Base-by-base conservation (phyloP, 2,797 vertebrate species). In the Mallotus villosus region DNA sequence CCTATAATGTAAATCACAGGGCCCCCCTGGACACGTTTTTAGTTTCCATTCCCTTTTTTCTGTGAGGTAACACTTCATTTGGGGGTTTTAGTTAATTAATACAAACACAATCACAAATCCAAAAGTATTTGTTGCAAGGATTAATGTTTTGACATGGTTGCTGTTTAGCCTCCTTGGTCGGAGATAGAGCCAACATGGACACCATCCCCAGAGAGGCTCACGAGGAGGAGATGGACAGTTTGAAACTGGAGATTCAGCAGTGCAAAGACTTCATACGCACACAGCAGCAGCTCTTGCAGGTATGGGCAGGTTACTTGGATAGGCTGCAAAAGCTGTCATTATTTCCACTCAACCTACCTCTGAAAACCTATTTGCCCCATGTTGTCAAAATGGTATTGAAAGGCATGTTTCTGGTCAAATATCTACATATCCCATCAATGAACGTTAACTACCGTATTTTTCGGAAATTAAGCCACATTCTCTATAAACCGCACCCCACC, bases 261-360 rank as follows among this genome's bases (percentile, higher is more conserved):
- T 98, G 95, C 86, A 98, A 94, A 89, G 96, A 99, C 86, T 96
- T 96, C 76, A 97, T 99, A 83, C 95, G 93, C 84, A 94, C 93
- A 60, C 97, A 99, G 72, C 97, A 99, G 79, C 96, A 96, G 55
- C 93, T 97, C 61, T 85, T 98, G 61, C 96, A 99, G 94, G 97
- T 97, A 85, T 34, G 62, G 3, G 51, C 29, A 27, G 11, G 11
- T 12, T 46, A 46, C 41, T 46, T 46, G 41, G 41, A 46, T 8
- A 46, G 12, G 41, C 12, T 46, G 41, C 41, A 2, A 32, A 70
- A 6, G 22, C 5, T 5, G 6, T 62, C 2, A 25, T 29, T 62
- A 25, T 27, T 62, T 46, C 41, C 5, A 37, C 7, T 34, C 34
- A 34, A 6, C 25, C 25, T 27, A 27, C 4, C 27, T 29, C 27